These are phyloP conservation scores for Iselma pallidipennis DNA, from an alignment of 2,888 invertebrate species.

Conservation along the genomic window DNA sequence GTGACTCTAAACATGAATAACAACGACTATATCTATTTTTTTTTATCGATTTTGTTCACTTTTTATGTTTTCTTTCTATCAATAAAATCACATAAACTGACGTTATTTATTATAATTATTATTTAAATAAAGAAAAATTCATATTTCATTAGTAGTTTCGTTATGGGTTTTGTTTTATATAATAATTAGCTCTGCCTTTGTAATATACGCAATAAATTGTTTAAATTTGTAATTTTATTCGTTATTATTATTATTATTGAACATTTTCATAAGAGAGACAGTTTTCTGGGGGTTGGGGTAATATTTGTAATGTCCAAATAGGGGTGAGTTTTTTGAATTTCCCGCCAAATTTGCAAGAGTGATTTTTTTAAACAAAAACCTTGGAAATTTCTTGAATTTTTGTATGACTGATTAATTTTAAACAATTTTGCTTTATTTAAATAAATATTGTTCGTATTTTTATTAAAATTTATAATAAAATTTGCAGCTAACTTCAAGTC, in stretches of 20 bases:
- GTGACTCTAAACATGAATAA: too few relatives aligned
- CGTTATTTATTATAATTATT: slow-evolving; percentile 10
- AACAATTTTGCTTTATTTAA: neutral
- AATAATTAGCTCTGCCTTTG: slow-evolving; percentile 20
- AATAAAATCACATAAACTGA: neutral
- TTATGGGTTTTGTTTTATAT: slow-evolving; percentile 6
- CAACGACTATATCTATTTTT: too few relatives aligned
- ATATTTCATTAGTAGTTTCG: neutral
- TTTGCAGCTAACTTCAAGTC: neutral
- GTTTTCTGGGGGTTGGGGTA: too few relatives aligned
- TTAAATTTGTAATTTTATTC: slow-evolving; percentile 16
- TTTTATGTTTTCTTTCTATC: neutral
- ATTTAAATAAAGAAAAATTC: neutral
- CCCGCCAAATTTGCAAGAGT: neutral
- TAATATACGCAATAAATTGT: slow-evolving; percentile 25
- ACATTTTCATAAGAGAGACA: too few relatives aligned
- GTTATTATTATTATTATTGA: neutral
- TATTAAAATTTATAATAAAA: too few relatives aligned
- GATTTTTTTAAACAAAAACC: neutral
- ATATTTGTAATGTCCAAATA: neutral
- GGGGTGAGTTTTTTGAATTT: neutral
- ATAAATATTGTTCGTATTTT: neutral
- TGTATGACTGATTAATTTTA: neutral
- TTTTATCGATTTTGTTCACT: neutral
- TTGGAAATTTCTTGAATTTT: neutral